Evolutionary conservation across 1,140 invertebrate genomes (phyloP), one percentile per base, ranked within the genome.

Genomic region (Zaprionus kolodkinae): DNA sequence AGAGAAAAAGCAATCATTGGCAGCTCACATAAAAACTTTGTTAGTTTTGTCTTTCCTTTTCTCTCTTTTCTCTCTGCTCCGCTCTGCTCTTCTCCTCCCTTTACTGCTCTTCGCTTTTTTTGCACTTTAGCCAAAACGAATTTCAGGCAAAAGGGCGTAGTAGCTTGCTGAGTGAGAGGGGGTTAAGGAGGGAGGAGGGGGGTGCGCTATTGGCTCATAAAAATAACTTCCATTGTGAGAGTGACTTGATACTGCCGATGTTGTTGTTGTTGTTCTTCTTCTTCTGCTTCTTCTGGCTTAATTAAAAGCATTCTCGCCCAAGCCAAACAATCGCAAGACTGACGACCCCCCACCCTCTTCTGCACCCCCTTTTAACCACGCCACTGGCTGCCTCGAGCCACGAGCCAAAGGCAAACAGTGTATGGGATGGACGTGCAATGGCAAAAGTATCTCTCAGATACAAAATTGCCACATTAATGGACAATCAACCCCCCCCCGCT

Each of bases 251-350:
- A 36, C 48, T 63, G 50, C 33, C 40, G n/a, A n/a, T n/a, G 25
- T 30, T 52, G 12, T 38, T 43, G 36, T 38, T 15, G 62, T 50
- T 45, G 68, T 25, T 62, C 35, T 43, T 62, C 36, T 69, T 38
- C 48, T 74, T 38, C 48, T 33, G 64, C 52, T 17, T 43, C 70
- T 40, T 43, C 48, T 36, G 67, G 79, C 79, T 87, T 86, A 86
- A 86, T 86, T 86, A 86, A 86, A 86, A 86, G 83, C 79, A 76
- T 79, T 73, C 52, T 73, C 52, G 35, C 76, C 76, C 83, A 57
- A 72, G 83, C 67, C 75, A 85, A 84, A 78, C 77, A 75, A 71
- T 63, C 36, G 40, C 17, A 54, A 56, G 45, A 71, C 35, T 50
- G 40, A 25, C 15, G 30, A 11, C 25, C 43, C 25, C 36, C 21